Evolutionary conservation across 2,888 invertebrate species (phyloP).

Genomic region (Cheilosia scutellata): DNA sequence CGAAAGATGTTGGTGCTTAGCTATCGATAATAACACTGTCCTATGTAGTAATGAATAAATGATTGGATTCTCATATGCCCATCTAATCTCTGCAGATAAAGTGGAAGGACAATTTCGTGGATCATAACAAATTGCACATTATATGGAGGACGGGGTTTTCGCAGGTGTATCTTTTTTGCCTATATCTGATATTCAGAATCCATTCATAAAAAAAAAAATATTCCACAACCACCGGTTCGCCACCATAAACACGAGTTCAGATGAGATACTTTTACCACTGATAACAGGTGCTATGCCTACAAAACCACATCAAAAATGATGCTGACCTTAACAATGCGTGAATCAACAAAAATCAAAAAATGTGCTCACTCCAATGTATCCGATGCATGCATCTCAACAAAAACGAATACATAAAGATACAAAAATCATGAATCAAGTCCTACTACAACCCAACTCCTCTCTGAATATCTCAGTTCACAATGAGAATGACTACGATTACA

Average conservation of each 20-base stretch:
- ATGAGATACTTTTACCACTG: constrained; percentile 24
- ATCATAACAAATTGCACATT: no score
- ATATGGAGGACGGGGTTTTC: no score
- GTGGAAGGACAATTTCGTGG: no score
- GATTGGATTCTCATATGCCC: no score
- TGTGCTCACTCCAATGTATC: constrained; percentile 44
- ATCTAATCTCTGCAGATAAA: no score
- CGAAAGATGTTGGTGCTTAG: no score
- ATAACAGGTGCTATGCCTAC: constrained; percentile 43
- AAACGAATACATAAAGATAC: neutral
- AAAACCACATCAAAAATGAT: constrained; percentile 21
- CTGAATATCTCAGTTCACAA: neutral
- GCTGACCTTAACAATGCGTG: constrained; percentile 54
- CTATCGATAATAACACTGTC: no score
- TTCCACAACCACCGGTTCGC: constrained; percentile 22
- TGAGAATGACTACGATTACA: neutral
- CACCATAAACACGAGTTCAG: constrained; percentile 62
- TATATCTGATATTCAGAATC: neutral
- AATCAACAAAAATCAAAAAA: neutral
- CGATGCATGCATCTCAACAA: constrained; percentile 73
- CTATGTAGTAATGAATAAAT: no score
- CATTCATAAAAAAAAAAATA: constrained; percentile 14
- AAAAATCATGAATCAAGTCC: neutral
- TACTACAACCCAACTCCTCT: constrained; percentile 25
- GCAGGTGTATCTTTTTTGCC: no score